Percentiles rank a stretch among this genome's conserved stretches.
These are phyloP conservation scores for Anastrepha obliqua DNA, from an alignment of 1,140 invertebrate genomes.

Conservation along the genomic window DNA sequence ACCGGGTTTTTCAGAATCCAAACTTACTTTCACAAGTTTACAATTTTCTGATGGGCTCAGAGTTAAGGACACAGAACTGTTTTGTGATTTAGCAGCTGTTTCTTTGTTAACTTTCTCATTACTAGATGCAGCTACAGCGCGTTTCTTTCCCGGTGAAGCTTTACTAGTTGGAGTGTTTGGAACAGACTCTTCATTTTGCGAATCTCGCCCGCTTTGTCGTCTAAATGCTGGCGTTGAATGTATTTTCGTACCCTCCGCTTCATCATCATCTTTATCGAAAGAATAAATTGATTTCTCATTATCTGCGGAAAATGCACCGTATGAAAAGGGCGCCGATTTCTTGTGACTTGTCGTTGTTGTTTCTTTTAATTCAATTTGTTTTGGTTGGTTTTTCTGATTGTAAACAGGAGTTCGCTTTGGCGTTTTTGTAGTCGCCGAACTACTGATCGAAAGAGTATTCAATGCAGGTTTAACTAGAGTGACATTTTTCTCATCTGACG, in stretches of 20 bases:
- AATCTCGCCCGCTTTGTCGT: conserved; percentile 75
- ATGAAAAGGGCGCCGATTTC: conserved; percentile 56
- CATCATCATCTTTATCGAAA: conserved; percentile 80
- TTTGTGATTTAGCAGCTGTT: conserved; percentile 52
- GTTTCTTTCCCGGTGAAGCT: conserved; percentile 63
- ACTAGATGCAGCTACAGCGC: conserved; percentile 64
- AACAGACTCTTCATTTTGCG: conserved; percentile 66
- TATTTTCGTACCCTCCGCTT: conserved; percentile 76
- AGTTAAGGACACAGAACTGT: conserved; percentile 66
- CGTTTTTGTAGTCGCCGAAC: conserved; percentile 53
- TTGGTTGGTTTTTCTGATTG: conserved; percentile 63
- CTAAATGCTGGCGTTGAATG: conserved; percentile 78
- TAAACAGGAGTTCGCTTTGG: conserved; percentile 67
- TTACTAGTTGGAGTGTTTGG: conserved; percentile 48
- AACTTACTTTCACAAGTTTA: conserved; percentile 63
- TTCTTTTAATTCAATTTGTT: conserved; percentile 58
- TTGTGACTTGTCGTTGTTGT: conserved; percentile 59
- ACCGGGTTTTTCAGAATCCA: conserved; percentile 54
- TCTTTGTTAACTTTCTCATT: conserved; percentile 62
- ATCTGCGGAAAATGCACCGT: conserved; percentile 79
- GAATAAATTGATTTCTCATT: conserved; percentile 84
- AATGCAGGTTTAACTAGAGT: conserved; percentile 46
- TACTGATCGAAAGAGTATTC: background rate
- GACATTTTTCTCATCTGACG: conserved; percentile 9
- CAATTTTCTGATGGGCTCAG: conserved; percentile 70